Conservation (phyloP, 2,888 invertebrate genomes). For the Sesia apiformis region DNA sequence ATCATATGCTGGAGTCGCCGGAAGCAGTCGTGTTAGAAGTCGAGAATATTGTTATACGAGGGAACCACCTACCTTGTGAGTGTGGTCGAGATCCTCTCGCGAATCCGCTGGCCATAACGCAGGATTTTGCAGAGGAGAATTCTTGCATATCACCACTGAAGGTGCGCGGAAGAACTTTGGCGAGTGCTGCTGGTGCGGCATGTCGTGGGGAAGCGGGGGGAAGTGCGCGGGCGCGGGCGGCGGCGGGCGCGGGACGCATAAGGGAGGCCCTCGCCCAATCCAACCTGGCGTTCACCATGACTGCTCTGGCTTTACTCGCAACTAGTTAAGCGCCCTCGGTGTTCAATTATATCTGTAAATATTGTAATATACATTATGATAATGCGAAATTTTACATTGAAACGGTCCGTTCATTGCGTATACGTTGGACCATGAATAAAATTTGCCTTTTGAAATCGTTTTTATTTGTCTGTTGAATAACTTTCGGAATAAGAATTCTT, state of each 20-base stretch:
- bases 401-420: slow-evolving; percentile 72
- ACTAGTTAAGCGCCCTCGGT: slow-evolving; percentile 56
- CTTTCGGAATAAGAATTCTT: background rate
- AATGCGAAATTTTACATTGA: slow-evolving; percentile 68
- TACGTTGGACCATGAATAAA: slow-evolving; percentile 72
- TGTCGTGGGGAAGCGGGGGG: slow-evolving; percentile 59
- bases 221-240: slow-evolving; percentile 41
- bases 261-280: slow-evolving; percentile 25
- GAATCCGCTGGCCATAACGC: slow-evolving; percentile 80
- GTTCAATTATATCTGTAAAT: slow-evolving; percentile 65
- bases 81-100: slow-evolving; percentile 87
- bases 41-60: slow-evolving; percentile 80
- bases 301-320: slow-evolving; percentile 47
- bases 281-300: slow-evolving; percentile 34
- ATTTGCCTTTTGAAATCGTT: slow-evolving; percentile 60
- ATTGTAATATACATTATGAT: slow-evolving; percentile 50
- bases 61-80: slow-evolving; percentile 91
- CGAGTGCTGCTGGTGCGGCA: slow-evolving; percentile 53
- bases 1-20: slow-evolving; percentile 87
- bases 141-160: slow-evolving; percentile 90
- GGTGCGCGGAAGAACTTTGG: slow-evolving; percentile 85
- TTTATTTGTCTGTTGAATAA: slow-evolving; percentile 15
- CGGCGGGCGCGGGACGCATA: slow-evolving; percentile 33
- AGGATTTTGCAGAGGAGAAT: slow-evolving; percentile 82
- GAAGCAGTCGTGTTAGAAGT: slow-evolving; percentile 82